Conservation (phyloP, 2,888 invertebrate species). For the Lypha dubia region DNA sequence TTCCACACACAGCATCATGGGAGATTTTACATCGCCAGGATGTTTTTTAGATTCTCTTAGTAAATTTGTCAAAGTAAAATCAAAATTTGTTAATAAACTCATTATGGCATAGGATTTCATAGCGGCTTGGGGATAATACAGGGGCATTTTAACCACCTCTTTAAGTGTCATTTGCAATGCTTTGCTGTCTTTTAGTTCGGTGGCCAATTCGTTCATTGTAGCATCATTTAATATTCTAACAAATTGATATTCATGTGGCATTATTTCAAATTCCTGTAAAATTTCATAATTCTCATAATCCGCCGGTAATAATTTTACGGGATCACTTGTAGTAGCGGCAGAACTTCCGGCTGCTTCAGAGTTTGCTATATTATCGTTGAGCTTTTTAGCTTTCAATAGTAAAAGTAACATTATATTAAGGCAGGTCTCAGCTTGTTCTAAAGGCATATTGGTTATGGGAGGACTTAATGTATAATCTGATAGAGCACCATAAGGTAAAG, state of each 20-base stretch:
- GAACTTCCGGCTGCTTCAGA: not conserved
- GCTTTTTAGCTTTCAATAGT: constrained; percentile 70
- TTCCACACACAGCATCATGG: constrained; percentile 78
- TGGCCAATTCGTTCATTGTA: constrained; percentile 69
- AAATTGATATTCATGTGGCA: constrained; percentile 74
- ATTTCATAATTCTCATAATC: constrained; percentile 72
- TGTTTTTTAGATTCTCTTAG: constrained; percentile 74
- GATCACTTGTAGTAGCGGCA: too few relatives aligned
- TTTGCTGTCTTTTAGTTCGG: constrained; percentile 69
- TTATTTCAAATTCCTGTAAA: constrained; percentile 76
- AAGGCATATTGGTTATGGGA: constrained; percentile 73
- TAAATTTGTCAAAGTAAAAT: constrained; percentile 73
- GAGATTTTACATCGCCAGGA: constrained; percentile 76
- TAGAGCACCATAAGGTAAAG: constrained; percentile 72
- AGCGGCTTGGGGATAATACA: constrained; percentile 75
- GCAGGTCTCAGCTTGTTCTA: constrained; percentile 77
- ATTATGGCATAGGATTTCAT: constrained; percentile 77
- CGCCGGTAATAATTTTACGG: constrained; percentile 31
- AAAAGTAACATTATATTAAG: constrained; percentile 78
- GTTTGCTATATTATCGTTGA: constrained; percentile 14
- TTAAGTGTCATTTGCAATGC: constrained; percentile 67
- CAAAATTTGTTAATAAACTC: constrained; percentile 75
- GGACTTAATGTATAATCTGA: constrained; percentile 74
- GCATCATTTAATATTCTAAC: constrained; percentile 70
- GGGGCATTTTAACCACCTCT: constrained; percentile 69